phyloP scores from a whole-genome alignment of 2,113 vertebrate species.

The Rostratula benghalensis region DNA sequence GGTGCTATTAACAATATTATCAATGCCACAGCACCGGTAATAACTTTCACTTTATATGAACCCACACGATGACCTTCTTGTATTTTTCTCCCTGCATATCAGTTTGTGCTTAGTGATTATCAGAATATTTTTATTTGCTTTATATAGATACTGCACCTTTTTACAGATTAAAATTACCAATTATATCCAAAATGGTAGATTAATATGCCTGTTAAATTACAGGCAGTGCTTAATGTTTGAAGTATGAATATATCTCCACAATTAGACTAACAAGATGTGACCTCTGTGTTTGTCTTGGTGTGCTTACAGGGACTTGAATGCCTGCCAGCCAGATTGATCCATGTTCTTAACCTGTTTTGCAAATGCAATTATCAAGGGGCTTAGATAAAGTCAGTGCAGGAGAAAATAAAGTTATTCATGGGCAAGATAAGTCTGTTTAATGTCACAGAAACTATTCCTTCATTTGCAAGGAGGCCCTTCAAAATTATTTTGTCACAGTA shows the following conservation, averaged over 20 bases:
- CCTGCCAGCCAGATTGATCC: conserved; percentile 27
- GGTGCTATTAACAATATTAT: not conserved
- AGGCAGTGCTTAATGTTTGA: not conserved
- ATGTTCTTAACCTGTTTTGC: conserved; percentile 52
- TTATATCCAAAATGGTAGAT: not conserved
- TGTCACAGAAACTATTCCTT: not conserved
- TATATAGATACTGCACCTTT: not conserved
- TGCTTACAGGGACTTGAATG: not conserved
- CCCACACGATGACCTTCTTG: not conserved
- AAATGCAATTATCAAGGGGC: conserved; percentile 46
- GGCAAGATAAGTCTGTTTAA: not conserved
- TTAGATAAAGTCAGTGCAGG: conserved; percentile 46
- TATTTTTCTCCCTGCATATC: not conserved
- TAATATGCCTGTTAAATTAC: not conserved
- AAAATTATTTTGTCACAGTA: not conserved
- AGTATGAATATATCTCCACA: not conserved
- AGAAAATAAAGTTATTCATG: conserved; percentile 22
- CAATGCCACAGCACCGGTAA: not conserved
- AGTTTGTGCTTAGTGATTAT: not conserved
- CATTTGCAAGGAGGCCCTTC: not conserved
- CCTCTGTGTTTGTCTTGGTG: not conserved
- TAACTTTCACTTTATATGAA: not conserved
- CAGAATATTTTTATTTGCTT: not conserved
- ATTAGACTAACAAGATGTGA: not conserved
- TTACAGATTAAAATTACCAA: not conserved